phyloP scores from a whole-genome alignment of 2,797 vertebrate species.

The Helicolenus hilgendorfi region DNA sequence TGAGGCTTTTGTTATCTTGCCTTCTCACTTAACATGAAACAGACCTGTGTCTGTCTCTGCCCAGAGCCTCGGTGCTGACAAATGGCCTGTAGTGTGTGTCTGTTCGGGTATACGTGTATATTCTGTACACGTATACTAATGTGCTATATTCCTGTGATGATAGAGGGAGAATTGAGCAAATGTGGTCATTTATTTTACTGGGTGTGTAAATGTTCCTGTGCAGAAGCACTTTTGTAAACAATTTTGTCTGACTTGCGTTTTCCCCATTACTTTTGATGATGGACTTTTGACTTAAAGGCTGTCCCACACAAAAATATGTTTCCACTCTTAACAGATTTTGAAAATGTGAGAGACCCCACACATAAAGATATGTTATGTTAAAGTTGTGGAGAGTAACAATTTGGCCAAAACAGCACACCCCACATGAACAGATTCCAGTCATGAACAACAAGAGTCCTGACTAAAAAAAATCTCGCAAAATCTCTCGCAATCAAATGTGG shows the following conservation, averaged over 20 bases:
- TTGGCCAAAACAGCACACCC: no score
- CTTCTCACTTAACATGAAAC: constrained; percentile 50
- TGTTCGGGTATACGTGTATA: neutral
- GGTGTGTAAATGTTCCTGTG: neutral
- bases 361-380: no score
- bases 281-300: neutral
- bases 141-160: neutral
- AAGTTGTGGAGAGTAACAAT: no score
- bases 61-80: constrained; percentile 3
- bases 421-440: no score
- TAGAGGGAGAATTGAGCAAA: neutral
- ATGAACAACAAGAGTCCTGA: no score
- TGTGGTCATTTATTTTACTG: constrained; percentile 22
- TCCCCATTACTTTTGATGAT: constrained; percentile 10
- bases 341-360: no score
- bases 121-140: neutral
- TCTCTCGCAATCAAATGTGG: no score
- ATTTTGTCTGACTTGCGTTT: neutral
- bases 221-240: constrained; percentile 4
- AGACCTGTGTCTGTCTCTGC: constrained; percentile 31
- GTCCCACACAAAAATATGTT: no score
- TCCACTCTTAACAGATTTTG: no score
- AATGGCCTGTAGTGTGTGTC: neutral
- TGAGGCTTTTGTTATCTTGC: constrained; percentile 45
- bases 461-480: no score